These are phyloP conservation scores for Sesamia inferens DNA, from an alignment of 2,888 invertebrate genomes.

Conservation along the genomic window DNA sequence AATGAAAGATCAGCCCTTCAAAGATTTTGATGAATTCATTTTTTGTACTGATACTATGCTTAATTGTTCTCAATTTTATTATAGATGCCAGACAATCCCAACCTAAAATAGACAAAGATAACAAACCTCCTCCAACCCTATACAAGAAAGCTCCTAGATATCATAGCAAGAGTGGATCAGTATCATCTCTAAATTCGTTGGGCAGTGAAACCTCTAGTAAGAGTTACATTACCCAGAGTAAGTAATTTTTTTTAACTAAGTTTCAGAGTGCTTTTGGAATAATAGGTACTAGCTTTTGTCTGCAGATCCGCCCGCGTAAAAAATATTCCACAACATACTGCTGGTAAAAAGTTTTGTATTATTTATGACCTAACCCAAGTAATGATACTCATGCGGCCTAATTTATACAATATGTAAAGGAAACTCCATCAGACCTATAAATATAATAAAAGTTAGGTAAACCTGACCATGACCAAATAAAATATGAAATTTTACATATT, in stretches of 20 bases:
- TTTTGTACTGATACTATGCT: neutral
- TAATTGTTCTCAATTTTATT: conserved; percentile 5
- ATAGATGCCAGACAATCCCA: conserved; percentile 78
- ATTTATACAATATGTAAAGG: neutral
- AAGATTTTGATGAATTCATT: neutral
- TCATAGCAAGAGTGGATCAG: conserved; percentile 79
- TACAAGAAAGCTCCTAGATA: conserved; percentile 77
- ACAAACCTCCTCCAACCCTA: conserved; percentile 63
- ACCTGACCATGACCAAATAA: no score
- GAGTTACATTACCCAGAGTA: conserved; percentile 61
- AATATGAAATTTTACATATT: no score
- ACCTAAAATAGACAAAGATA: conserved; percentile 57
- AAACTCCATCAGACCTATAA: no score
- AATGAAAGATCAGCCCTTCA: neutral
- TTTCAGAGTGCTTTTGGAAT: no score
- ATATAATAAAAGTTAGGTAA: no score
- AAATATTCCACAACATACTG: neutral
- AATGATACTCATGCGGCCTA: neutral
- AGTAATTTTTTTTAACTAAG: conserved; percentile 19
- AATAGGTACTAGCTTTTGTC: neutral
- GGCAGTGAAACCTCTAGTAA: conserved; percentile 74
- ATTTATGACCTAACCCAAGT: neutral
- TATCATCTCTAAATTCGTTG: conserved; percentile 79
- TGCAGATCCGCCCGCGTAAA: neutral
- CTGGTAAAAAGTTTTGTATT: neutral